Evolutionary conservation across 2,113 vertebrate species (phyloP).

Genomic region (Hydropotes inermis): DNA sequence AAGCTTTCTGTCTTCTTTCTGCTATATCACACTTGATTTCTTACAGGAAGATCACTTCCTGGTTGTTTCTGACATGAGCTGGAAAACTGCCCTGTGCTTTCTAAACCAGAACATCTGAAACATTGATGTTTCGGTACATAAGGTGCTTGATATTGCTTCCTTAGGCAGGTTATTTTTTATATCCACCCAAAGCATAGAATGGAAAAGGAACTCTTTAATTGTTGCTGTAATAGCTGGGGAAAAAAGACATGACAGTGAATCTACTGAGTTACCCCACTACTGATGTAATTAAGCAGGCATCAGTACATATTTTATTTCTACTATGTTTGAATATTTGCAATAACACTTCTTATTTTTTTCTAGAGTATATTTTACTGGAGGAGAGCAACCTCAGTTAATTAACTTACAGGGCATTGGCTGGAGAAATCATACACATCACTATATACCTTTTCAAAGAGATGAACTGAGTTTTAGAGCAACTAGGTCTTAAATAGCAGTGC

Average conservation of each 20-base stretch:
- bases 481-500: constrained; percentile 36
- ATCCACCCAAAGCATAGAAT: constrained; percentile 72
- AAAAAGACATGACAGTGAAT: constrained; percentile 11
- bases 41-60: constrained; percentile 65
- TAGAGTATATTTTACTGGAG: constrained; percentile 29
- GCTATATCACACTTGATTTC: constrained; percentile 62
- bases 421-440: background rate
- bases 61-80: constrained; percentile 66
- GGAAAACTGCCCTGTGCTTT: constrained; percentile 65
- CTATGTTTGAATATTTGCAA: constrained; percentile 28
- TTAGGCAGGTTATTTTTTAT: constrained; percentile 75
- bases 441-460: constrained; percentile 29
- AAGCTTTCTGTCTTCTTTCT: constrained; percentile 52
- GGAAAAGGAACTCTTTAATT: constrained; percentile 66
- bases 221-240: constrained; percentile 56
- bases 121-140: constrained; percentile 68
- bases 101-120: constrained; percentile 69
- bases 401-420: background rate
- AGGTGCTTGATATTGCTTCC: constrained; percentile 71
- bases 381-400: constrained; percentile 21
- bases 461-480: background rate
- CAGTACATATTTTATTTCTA: constrained; percentile 25
- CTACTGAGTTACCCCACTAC: background rate
- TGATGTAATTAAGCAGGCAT: constrained; percentile 52
- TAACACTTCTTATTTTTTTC: constrained; percentile 42